Evolutionary conservation across 2,888 invertebrate genomes (phyloP), one percentile per base, ranked within the genome.

Genomic region (Epicampocera succincta): DNA sequence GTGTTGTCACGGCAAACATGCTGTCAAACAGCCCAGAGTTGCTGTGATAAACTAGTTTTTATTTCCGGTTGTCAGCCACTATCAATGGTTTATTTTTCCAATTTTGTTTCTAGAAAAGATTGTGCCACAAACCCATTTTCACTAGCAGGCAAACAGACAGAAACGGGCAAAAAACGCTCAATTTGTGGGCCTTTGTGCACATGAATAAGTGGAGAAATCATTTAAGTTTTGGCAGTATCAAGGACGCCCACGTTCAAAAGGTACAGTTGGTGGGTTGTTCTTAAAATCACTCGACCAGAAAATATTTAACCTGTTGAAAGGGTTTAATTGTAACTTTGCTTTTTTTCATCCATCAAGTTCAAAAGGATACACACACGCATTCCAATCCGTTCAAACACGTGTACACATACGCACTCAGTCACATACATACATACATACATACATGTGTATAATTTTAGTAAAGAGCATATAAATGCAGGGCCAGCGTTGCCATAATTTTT

Each of bases 41-140:
- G 74, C 74, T 80, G 79, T 58, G 69, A 74, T 74, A 71, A 71
- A 75, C 69, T 75, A 54, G 58, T 75, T 66, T 48, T 75, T 44
- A 69, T 71, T 71, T 80, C 71, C 75, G 65, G 46, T 75, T 46
- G 17, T 19, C 71, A 72, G 40, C 19, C 46, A 73, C 63, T 50
- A 25, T 66, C 33, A 58, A 44, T 42, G 66, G 58, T 50, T 68
- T 66, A 48, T 58, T 56, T 48, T 74, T 25, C 21, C 38, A 56
- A 65, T 46, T 65, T 65, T 2, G 15, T 44, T 73, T 73, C 25
- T 15, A 61, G 54, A 52, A 52, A 21, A 63, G 42, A 48, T 68
- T 66, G 29, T 33, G 38, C n/a, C n/a, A 21, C 68, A 81, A 48
- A 61, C 46, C 42, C 60, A 13, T 48, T 42, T 42, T 21, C 46